phyloP scores from a whole-genome alignment of 1,140 invertebrate genomes.

The Rhyzopertha dominica region DNA sequence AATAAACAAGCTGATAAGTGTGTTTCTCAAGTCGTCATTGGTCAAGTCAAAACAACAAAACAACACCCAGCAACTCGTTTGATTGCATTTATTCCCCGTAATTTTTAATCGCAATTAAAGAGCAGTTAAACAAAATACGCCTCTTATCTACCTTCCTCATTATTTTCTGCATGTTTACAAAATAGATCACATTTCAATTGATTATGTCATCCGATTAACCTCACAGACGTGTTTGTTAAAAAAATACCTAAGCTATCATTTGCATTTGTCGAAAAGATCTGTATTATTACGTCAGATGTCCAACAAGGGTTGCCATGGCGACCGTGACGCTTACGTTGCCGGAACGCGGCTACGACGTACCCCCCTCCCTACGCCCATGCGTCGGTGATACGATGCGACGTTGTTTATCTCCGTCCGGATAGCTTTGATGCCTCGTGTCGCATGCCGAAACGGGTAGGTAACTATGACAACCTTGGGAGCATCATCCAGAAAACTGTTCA shows the following conservation, averaged over 20 bases:
- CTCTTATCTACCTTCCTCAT: not conserved
- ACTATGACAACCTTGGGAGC: constrained; percentile 36
- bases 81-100: no score
- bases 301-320: constrained; percentile 34
- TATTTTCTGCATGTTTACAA: not conserved
- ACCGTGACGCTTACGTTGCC: constrained; percentile 36
- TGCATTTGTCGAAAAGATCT: not conserved
- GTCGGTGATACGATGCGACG: constrained; percentile 1
- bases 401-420: constrained; percentile 5
- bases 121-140: not conserved
- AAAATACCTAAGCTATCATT: constrained; percentile 1
- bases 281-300: constrained; percentile 29
- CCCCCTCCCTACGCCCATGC: constrained; percentile 15
- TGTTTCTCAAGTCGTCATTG: no score
- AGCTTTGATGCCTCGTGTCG: no score
- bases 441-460: constrained; percentile 30
- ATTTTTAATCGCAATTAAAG: not conserved
- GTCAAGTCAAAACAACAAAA: no score
- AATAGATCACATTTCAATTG: not conserved
- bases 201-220: not conserved
- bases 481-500: no score
- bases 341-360: constrained; percentile 21
- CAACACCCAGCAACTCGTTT: no score
- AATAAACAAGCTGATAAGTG: no score
- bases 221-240: constrained; percentile 2